A percentile compares a stretch with the other conserved stretches of the same genome.
phyloP scores from a whole-genome alignment of 2,888 invertebrate genomes.

The Loripinus fragilis region DNA sequence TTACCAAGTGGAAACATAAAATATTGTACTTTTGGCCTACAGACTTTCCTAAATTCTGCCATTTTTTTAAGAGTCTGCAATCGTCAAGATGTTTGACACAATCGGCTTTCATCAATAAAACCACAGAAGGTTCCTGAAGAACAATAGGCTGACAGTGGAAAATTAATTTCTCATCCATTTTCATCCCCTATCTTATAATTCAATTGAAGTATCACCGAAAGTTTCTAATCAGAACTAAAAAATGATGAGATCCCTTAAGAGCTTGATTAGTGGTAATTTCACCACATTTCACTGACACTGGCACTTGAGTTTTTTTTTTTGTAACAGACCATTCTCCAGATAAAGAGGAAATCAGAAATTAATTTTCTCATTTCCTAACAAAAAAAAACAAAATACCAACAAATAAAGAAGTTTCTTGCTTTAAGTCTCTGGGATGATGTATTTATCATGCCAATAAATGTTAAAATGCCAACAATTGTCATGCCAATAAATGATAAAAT shows the following conservation, averaged over 20 bases:
- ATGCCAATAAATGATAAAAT: too few relatives aligned
- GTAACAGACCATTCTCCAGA: too few relatives aligned
- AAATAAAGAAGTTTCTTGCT: too few relatives aligned
- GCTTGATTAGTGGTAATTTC: conserved; percentile 16
- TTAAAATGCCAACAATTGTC: too few relatives aligned
- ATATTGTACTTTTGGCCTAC: too few relatives aligned
- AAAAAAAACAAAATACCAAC: too few relatives aligned
- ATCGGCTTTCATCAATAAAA: conserved; percentile 5
- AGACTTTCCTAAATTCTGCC: too few relatives aligned
- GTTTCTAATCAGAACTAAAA: neutral
- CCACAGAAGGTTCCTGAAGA: neutral
- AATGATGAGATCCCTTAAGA: conserved; percentile 14
- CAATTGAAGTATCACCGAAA: conserved; percentile 17
- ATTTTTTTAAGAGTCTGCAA: neutral
- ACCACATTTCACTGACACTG: conserved; percentile 11
- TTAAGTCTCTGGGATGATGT: too few relatives aligned
- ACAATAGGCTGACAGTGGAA: conserved; percentile 12
- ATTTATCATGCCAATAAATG: too few relatives aligned
- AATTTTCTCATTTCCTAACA: too few relatives aligned
- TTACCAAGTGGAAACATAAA: too few relatives aligned
- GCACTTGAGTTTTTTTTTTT: conserved; percentile 12
- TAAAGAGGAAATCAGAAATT: too few relatives aligned
- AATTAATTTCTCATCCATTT: conserved; percentile 14
- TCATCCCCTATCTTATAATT: conserved; percentile 21
- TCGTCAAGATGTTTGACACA: conserved; percentile 12